Evolutionary conservation across 1,140 invertebrate species (phyloP), one percentile per base, ranked within the genome.

Genomic region (Drosophila kanapiae): DNA sequence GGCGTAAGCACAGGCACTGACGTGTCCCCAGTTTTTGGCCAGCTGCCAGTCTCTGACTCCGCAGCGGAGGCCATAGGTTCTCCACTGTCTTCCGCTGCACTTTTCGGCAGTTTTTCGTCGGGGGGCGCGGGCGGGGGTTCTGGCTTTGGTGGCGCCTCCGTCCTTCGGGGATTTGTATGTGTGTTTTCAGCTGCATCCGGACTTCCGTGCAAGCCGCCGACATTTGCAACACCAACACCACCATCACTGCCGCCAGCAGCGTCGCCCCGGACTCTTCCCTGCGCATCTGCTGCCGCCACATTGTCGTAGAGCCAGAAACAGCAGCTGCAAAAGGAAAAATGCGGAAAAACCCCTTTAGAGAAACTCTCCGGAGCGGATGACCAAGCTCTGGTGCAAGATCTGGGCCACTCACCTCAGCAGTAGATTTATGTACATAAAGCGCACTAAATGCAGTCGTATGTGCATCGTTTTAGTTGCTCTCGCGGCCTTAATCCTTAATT

Each of bases 241-340:
- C 14, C 54, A 35, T 33, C 35, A n/a, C 54, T 49, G 59, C 62
- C 47, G 58, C 42, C 35, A 38, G 35, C 53, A 10, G 53, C 53
- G 35, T 56, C 53, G 6, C 35, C 49, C 47, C 53, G 62, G 49
- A 8, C 40, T 53, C 37, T 45, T 29, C 13, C 27, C 13, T 56
- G 54, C 16, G 42, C 70, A 63, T 87, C 85, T 78, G 84, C 81
- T 16, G 85, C 84, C 27, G 78, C 84, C 79, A 76, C 84, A 65
- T 81, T 84, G 70, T 88, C 84, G 67, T 88, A 88, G n/a, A 88
- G 65, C 85, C 84, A 88, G 54, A 88, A 84, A 61, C 85, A 88
- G 78, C 84, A 88, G 81, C 84, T 88, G 81, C 60, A 69, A 75
- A 33, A 56, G 18, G 57, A 40, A 54, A 43, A 60, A 59, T 29